Evolutionary conservation across 2,113 vertebrate species (phyloP).

Genomic region (Mustela lutreola): DNA sequence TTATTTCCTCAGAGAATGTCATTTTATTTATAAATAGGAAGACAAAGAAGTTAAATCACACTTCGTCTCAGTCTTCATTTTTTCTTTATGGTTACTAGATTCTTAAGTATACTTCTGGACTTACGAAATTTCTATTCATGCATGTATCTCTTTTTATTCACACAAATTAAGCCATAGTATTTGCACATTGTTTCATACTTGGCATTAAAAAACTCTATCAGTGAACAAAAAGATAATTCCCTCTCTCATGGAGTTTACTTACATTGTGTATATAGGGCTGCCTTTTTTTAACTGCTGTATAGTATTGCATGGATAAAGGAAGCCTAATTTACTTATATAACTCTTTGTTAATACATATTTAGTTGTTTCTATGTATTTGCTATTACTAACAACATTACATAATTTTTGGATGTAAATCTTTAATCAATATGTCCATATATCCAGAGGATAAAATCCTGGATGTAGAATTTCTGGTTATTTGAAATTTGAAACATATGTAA

Average conservation of each 20-base stretch:
- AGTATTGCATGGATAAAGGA: background rate
- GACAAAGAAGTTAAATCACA: background rate
- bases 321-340: background rate
- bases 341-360: background rate
- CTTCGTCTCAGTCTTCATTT: background rate
- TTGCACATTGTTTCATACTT: background rate
- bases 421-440: background rate
- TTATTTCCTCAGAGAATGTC: conserved; percentile 9
- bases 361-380: background rate
- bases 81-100: background rate
- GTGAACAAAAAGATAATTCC: background rate
- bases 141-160: background rate
- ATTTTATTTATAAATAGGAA: background rate
- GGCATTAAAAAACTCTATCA: background rate
- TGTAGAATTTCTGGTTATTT: background rate
- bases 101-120: background rate
- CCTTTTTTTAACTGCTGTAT: background rate
- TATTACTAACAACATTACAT: background rate
- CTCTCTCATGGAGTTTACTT: background rate
- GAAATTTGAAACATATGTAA: background rate
- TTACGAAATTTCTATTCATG: background rate
- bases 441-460: background rate
- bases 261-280: background rate
- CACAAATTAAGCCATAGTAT: background rate
- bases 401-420: background rate